Base-by-base conservation (phyloP, 2,797 vertebrate species). In the Gallinago solitaria region DNA sequence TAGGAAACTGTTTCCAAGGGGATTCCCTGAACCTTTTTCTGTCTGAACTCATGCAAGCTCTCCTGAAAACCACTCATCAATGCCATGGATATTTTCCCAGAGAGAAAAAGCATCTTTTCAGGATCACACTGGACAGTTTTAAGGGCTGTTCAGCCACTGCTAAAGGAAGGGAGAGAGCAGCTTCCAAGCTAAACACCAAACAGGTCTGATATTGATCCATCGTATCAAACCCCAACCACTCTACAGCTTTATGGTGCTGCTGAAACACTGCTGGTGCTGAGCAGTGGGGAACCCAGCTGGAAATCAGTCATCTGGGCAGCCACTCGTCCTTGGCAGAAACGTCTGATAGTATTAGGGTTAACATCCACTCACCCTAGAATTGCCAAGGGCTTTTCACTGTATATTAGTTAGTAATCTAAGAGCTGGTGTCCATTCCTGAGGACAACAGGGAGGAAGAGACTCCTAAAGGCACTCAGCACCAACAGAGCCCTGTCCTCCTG, bases 191-290 rank as follows among this genome's bases (percentile, higher is more conserved):
- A 3, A 45, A 39, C 53, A n/a, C 54, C 39, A 19, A 32, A 18
- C 8, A 5, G 84, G 67, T 35, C 1, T 5, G 18, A 43, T 27
- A 4, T 1, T 35, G 51, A 24, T 71, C 59, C 51, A 4, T 21
- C n/a, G 1, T 4, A n/a, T 4, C 78, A 25, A 48, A 35, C 11
- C 21, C 63, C 30, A 30, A 56, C 13, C 27, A 2, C 28, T 9
- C n/a, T 5, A 9, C 1, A 2, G 53, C 69, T 32, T 9, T 8
- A 6, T 1, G 19, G n/a, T 28, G 3, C 76, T 16, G 33, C n/a
- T 16, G 37, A 43, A 19, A 15, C 2, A 10, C 60, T n/a, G 47
- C 86, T 39, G 39, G 39, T 39, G 18, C 37, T 5, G 33, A 28
- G 47, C 61, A 18, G 47, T 2, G 11, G 30, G 8, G 39, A 51